These are phyloP conservation scores for Catharus minimus DNA, from an alignment of 2,113 vertebrate species.

Conservation along the genomic window DNA sequence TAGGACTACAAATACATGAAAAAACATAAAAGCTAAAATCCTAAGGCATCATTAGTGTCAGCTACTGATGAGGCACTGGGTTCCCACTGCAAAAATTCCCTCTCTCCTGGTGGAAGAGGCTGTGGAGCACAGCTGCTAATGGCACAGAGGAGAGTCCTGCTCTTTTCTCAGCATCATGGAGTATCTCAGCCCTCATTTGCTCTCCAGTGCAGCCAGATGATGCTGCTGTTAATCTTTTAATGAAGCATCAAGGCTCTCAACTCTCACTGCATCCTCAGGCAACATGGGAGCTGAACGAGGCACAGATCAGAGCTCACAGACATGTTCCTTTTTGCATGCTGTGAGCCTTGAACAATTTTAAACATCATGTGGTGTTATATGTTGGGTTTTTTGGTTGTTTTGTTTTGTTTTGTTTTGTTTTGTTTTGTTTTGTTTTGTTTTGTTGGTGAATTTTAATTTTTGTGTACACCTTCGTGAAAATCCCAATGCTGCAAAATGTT, in stretches of 20 bases:
- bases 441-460: not conserved
- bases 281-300: not conserved
- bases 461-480: not conserved
- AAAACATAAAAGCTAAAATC: not conserved
- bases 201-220: not conserved
- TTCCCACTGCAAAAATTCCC: not conserved
- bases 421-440: too few species aligned
- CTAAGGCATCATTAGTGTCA: not conserved
- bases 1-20: not conserved
- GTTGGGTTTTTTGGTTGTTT: not conserved
- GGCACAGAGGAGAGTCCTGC: not conserved
- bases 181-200: not conserved
- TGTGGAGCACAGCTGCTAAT: fast-evolving
- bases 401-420: too few species aligned
- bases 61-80: not conserved
- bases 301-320: not conserved
- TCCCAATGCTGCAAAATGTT: not conserved
- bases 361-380: not conserved
- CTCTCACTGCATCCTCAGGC: not conserved
- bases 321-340: not conserved
- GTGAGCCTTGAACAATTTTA: not conserved
- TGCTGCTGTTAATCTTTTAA: slow-evolving; percentile 13
- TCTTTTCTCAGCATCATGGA: not conserved
- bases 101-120: not conserved
- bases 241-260: not conserved